These are phyloP conservation scores for Arctocebus calabarensis DNA, from an alignment of 2,797 vertebrate genomes.

Conservation along the genomic window DNA sequence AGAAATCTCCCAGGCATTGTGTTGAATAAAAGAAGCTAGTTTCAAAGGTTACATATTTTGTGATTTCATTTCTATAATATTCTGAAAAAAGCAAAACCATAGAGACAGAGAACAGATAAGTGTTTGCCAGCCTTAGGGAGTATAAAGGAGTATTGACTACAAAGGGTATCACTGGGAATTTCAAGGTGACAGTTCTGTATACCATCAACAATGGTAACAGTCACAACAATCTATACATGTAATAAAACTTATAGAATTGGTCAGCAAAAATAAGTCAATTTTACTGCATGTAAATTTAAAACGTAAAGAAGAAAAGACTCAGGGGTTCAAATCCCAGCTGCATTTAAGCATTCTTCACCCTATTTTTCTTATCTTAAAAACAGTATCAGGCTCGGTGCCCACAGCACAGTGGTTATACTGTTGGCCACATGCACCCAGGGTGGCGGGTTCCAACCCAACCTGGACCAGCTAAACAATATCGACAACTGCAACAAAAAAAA, in stretches of 20 bases:
- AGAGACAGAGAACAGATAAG: neutral
- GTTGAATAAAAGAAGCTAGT: neutral
- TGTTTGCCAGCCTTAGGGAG: neutral
- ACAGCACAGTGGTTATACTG: no score
- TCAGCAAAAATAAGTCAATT: neutral
- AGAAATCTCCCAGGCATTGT: neutral
- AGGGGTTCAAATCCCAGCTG: neutral
- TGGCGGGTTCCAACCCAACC: no score
- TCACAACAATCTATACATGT: neutral
- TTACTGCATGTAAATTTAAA: neutral
- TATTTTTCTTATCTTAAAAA: slow-evolving; percentile 18
- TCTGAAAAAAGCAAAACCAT: slow-evolving; percentile 6
- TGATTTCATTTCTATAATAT: neutral
- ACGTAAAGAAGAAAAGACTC: slow-evolving; percentile 27
- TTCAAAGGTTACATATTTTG: neutral
- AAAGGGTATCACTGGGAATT: neutral
- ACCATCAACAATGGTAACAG: neutral
- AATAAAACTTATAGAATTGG: neutral
- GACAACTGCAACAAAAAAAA: no score
- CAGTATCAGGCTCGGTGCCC: neutral
- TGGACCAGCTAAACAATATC: no score
- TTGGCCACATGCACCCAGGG: no score
- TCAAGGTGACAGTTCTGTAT: neutral
- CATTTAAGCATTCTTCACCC: neutral
- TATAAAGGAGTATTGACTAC: neutral